Evolutionary conservation across 2,113 vertebrate species (phyloP).

Genomic region (Uropsilus gracilis): DNA sequence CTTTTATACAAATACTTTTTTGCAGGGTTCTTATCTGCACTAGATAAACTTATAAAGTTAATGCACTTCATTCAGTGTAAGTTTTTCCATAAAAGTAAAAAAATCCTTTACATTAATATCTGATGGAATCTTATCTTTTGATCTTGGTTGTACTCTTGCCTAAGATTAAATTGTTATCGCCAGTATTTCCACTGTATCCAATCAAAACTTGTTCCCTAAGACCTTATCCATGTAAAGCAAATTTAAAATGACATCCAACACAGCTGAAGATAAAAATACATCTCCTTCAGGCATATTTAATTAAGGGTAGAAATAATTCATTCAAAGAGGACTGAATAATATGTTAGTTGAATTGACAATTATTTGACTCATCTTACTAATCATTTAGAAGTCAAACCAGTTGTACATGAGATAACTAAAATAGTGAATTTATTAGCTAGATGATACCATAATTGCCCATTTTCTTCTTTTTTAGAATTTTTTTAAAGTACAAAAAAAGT

Average conservation of each 20-base stretch:
- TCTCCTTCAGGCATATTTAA: background rate
- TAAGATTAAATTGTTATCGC: background rate
- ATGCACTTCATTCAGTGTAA: background rate
- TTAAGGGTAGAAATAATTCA: slow-evolving; percentile 7
- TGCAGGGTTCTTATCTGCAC: background rate
- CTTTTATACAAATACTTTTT: background rate
- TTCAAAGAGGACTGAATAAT: slow-evolving; percentile 8
- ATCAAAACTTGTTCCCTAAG: slow-evolving; percentile 24
- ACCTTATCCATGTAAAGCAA: background rate
- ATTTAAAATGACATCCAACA: slow-evolving; percentile 45
- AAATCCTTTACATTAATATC: background rate
- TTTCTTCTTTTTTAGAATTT: background rate
- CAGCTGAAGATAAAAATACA: background rate
- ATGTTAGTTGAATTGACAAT: background rate
- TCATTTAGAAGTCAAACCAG: slow-evolving; percentile 9
- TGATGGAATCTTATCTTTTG: background rate
- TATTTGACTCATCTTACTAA: background rate
- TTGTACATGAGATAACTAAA: background rate
- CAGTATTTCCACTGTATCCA: background rate
- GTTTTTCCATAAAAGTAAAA: background rate
- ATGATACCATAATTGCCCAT: background rate
- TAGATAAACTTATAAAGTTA: background rate
- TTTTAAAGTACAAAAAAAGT: background rate
- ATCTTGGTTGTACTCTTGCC: background rate
- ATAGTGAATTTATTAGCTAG: slow-evolving; percentile 37